Percentiles rank a stretch among this genome's conserved stretches.
Conservation (phyloP, 2,888 invertebrate species). For the Hydriomena furcata region DNA sequence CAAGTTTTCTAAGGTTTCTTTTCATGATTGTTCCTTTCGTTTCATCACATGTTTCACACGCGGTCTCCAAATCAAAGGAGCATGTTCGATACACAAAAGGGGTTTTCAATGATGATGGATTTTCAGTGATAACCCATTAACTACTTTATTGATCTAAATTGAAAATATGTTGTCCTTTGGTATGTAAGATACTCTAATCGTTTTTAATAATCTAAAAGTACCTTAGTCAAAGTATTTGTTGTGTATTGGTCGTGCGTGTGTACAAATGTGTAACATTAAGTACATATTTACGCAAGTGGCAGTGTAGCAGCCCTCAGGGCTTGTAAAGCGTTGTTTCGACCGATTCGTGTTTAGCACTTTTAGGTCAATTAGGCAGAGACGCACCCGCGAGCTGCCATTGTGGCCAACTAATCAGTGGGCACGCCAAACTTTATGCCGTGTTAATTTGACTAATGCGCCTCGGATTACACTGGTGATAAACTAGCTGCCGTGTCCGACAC, state of each 20-base stretch:
- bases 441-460: conserved; percentile 83
- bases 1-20: background rate
- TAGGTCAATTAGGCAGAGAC: conserved; percentile 83
- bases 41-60: background rate
- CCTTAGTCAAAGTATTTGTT: no score
- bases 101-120: no score
- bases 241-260: no score
- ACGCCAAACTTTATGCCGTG: conserved; percentile 80
- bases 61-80: no score
- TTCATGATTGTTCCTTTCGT: background rate
- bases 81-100: no score
- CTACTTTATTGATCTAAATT: no score
- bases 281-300: background rate
- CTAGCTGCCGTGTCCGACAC: conserved; percentile 55
- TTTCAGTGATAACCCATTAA: no score
- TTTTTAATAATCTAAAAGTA: no score
- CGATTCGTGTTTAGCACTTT: conserved; percentile 82
- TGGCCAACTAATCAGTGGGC: conserved; percentile 74
- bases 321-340: conserved; percentile 71
- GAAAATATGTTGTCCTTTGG: no score
- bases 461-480: conserved; percentile 70
- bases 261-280: no score
- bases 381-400: conserved; percentile 61
- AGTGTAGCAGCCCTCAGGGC: conserved; percentile 63
- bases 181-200: no score